Base-by-base conservation (phyloP, 2,797 vertebrate genomes). In the Pogoniulus pusillus region DNA sequence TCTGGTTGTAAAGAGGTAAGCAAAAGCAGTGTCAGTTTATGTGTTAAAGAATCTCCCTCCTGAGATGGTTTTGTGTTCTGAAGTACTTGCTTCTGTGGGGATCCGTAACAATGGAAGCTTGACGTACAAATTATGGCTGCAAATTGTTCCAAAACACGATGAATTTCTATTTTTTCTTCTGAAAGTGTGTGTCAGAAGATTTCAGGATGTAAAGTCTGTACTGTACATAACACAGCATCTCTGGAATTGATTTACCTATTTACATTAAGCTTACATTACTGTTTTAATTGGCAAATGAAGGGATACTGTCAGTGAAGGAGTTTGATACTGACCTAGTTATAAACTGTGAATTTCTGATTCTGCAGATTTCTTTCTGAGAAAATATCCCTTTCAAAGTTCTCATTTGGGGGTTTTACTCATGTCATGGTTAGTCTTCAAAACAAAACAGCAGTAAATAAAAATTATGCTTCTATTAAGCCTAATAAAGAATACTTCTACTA, bases 281-380 rank as follows among this genome's bases (percentile, higher is more conserved):
- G 86, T 96, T 87, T 90, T 95, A 93, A 94, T 94, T 96, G 91
- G 78, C 91, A 89, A 79, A 85, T 90, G 93, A 95, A 85, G 96
- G 93, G 95, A 95, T 96, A 94, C 63, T 95, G 35, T 91, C 94
- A 93, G 53, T 94, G 96, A 94, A 97, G 93, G 95, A 96, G 93
- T 92, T 94, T 93, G 59, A 74, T 94, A 95, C 87, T 96, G 70
- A 92, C 82, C 58, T 96, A 91, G 74, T 90, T 96, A 57, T 85
- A 97, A 96, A 95, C 96, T 97, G 96, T 97, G 96, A 97, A 97
- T 96, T 96, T 97, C 57, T 96, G 92, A 95, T 91, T 96, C 76
- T 96, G 4, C 91, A 49, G 86, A 85, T 89, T 68, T 76, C 77
- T 85, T 81, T 88, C 62, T 89, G 22, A 10, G 60, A 71, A 65